Conservation (phyloP, 2,113 vertebrate genomes). For the Clarias macrocephalus region DNA sequence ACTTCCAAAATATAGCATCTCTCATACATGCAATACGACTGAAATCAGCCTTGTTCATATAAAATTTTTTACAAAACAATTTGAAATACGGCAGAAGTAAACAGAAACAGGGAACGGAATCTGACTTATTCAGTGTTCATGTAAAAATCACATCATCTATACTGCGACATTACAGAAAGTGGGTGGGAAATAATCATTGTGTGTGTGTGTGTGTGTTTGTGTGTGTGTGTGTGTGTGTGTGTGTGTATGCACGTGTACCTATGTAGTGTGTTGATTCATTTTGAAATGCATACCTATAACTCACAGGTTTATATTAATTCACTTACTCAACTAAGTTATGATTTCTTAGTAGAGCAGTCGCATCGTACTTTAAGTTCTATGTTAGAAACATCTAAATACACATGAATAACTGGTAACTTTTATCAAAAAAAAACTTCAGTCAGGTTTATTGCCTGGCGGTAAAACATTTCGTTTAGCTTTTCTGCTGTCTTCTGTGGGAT, state of each 20-base stretch:
- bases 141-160: background rate
- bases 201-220: background rate
- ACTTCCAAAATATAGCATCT: background rate
- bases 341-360: background rate
- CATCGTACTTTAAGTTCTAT: background rate
- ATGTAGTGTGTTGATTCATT: background rate
- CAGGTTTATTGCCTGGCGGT: background rate
- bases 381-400: background rate
- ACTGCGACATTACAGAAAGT: background rate
- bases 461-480: background rate
- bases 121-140: background rate
- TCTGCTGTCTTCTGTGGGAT: background rate
- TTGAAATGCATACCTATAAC: background rate
- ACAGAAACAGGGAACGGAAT: background rate
- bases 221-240: no score
- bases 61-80: background rate
- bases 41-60: background rate
- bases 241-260: no score
- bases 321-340: background rate
- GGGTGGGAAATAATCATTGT: background rate
- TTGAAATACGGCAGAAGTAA: slow-evolving; percentile 4
- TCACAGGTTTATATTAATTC: background rate
- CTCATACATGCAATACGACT: background rate
- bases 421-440: background rate
- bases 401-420: background rate